phyloP scores from a whole-genome alignment of 2,888 invertebrate species.

The Drosophila rellima region DNA sequence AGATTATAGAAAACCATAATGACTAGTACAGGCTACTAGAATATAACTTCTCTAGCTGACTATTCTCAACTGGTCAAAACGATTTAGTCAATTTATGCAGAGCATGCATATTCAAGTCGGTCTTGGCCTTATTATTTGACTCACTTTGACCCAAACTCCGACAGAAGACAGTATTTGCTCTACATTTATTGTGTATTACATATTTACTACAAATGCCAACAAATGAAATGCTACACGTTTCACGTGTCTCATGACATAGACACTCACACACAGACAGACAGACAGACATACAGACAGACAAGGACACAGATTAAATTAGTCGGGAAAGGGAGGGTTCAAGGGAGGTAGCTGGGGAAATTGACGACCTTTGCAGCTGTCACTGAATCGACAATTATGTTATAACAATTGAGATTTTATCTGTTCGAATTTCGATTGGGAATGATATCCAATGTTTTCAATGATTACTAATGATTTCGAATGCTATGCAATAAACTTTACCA shows the following conservation, averaged over 20 bases:
- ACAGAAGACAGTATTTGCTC: constrained; percentile 11
- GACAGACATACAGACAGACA: not conserved
- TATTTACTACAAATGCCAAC: constrained; percentile 34
- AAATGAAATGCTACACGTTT: constrained; percentile 37
- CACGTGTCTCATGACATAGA: constrained; percentile 12
- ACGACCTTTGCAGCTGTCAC: constrained; percentile 29
- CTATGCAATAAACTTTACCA: constrained; percentile 29
- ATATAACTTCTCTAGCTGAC: no score
- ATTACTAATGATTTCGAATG: constrained; percentile 41
- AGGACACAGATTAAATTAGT: not conserved
- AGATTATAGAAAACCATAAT: no score
- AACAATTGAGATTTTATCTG: constrained; percentile 55
- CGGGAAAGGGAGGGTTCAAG: not conserved
- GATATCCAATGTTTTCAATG: constrained; percentile 46
- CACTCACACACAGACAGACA: not conserved
- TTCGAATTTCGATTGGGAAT: constrained; percentile 29
- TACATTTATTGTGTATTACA: constrained; percentile 37
- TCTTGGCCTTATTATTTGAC: constrained; percentile 24
- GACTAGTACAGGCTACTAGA: no score
- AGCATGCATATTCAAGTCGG: not conserved
- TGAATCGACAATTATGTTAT: constrained; percentile 61
- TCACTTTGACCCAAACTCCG: constrained; percentile 1
- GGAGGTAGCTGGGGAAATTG: not conserved
- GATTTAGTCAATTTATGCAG: constrained; percentile 50
- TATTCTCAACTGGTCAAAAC: constrained; percentile 22